Evolutionary conservation across 1,140 invertebrate genomes (phyloP).

Genomic region (Macrobrachium rosenbergii): DNA sequence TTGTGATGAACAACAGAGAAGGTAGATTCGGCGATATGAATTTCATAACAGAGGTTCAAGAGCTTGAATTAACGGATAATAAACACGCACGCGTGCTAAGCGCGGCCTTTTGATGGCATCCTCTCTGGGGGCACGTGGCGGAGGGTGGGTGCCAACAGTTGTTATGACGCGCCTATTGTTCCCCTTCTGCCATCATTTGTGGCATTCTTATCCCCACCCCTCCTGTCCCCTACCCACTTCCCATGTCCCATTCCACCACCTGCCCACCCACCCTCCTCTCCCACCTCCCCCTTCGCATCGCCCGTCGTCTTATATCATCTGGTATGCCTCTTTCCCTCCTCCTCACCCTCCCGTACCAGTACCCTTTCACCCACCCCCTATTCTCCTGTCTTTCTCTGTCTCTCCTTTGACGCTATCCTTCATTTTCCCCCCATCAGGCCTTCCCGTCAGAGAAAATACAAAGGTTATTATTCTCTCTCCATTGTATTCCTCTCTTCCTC

Average conservation of each 20-base stretch:
- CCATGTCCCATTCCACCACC: not conserved
- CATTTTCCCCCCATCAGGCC: no score
- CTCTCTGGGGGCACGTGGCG: constrained; percentile 5
- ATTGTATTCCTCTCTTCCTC: no score
- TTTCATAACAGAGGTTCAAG: not conserved
- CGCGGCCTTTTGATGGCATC: no score
- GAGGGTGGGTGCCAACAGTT: constrained; percentile 39
- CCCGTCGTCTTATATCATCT: no score
- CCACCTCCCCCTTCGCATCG: not conserved
- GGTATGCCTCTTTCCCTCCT: no score
- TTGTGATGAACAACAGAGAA: no score
- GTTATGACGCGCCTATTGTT: constrained; percentile 51
- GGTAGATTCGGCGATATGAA: no score
- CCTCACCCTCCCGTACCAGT: not conserved
- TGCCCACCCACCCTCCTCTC: not conserved
- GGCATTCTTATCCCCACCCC: not conserved
- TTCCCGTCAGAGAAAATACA: no score
- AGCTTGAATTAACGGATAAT: not conserved
- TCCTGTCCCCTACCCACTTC: not conserved
- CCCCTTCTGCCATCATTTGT: constrained; percentile 40
- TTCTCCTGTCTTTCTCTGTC: not conserved
- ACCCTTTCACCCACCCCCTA: not conserved
- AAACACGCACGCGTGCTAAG: not conserved
- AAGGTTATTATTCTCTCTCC: no score
- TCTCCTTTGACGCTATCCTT: not conserved